Evolutionary conservation across 2,888 invertebrate genomes (phyloP).

Genomic region (Lumbricus terrestris): DNA sequence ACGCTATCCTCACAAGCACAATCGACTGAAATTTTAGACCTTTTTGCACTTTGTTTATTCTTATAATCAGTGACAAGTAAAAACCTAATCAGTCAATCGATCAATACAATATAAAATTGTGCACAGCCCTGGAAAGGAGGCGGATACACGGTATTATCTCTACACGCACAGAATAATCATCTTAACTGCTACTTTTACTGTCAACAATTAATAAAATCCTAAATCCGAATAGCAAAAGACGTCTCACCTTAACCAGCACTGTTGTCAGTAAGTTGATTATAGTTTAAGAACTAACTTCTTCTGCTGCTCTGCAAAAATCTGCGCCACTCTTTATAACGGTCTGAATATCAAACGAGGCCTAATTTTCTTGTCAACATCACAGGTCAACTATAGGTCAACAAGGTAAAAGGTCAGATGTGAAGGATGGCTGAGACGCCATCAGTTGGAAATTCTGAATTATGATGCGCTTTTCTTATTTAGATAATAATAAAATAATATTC

Average conservation of each 20-base stretch:
- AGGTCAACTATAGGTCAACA: background rate
- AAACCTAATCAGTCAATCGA: background rate
- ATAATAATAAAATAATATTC: no score
- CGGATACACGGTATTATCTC: background rate
- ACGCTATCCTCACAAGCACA: background rate
- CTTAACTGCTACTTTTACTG: background rate
- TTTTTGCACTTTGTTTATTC: background rate
- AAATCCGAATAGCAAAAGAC: background rate
- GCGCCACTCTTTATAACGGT: background rate
- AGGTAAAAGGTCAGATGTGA: background rate
- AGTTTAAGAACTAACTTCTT: background rate
- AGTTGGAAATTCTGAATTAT: background rate
- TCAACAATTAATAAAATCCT: background rate
- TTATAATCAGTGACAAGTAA: background rate
- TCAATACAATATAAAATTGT: no score
- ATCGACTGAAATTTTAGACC: background rate
- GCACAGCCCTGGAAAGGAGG: background rate
- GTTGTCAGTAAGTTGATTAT: background rate
- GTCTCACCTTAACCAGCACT: background rate
- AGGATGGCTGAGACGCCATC: background rate
- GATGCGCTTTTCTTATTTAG: no score
- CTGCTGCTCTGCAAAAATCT: background rate
- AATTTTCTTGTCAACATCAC: background rate
- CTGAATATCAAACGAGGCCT: background rate
- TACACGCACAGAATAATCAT: background rate